Evolutionary conservation across 2,888 invertebrate species (phyloP).

Genomic region (Pammene aurita): DNA sequence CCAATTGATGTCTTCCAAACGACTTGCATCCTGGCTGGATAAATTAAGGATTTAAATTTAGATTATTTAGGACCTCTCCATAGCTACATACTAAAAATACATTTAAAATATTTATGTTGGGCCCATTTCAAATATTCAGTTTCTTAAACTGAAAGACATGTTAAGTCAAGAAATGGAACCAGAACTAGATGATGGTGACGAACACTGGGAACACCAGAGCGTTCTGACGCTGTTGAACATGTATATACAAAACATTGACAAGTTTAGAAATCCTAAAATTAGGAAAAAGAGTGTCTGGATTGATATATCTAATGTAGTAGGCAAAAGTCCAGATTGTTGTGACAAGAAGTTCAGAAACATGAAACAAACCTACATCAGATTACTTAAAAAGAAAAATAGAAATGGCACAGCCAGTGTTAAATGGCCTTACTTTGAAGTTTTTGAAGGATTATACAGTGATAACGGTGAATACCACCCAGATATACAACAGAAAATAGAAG

Average conservation of each 20-base stretch:
- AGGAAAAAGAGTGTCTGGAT: slow-evolving; percentile 77
- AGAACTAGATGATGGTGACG: slow-evolving; percentile 66
- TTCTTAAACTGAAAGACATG: slow-evolving; percentile 6
- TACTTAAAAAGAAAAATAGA: slow-evolving; percentile 68
- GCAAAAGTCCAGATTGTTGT: slow-evolving; percentile 71
- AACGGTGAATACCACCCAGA: slow-evolving; percentile 74
- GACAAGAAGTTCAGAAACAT: slow-evolving; percentile 78
- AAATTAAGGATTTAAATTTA: slow-evolving; percentile 9
- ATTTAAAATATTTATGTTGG: background rate
- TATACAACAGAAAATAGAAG: slow-evolving; percentile 70
- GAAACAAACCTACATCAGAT: slow-evolving; percentile 73
- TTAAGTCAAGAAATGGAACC: slow-evolving; percentile 55
- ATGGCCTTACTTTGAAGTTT: slow-evolving; percentile 76
- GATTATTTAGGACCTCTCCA: background rate
- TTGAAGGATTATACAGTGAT: slow-evolving; percentile 71
- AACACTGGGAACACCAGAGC: slow-evolving; percentile 72
- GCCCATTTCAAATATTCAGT: background rate
- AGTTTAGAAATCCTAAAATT: slow-evolving; percentile 74
- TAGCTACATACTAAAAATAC: background rate
- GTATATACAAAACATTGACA: slow-evolving; percentile 71
- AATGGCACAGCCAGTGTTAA: slow-evolving; percentile 63
- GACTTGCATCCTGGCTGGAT: slow-evolving; percentile 28
- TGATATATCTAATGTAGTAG: slow-evolving; percentile 66
- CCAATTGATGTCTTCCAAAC: slow-evolving; percentile 41
- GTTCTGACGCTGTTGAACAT: slow-evolving; percentile 63